Evolutionary conservation across 2,888 invertebrate species (phyloP).

Genomic region (Volucella inflata): DNA sequence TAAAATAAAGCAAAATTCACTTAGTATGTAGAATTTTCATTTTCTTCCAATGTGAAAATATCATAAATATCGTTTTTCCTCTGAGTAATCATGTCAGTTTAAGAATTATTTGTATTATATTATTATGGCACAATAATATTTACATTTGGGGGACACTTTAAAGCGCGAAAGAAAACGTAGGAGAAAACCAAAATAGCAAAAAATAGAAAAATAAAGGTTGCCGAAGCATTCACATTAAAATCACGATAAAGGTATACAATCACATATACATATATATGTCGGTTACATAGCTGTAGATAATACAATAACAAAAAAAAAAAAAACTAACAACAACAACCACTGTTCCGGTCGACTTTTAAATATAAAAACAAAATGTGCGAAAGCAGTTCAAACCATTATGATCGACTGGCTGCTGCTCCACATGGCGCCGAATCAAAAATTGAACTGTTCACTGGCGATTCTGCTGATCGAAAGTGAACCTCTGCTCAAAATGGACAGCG

Average conservation of each 20-base stretch:
- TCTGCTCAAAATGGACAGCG: slow-evolving; percentile 11
- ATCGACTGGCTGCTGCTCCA: slow-evolving; percentile 52
- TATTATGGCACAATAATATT: slow-evolving; percentile 37
- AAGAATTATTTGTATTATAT: slow-evolving; percentile 1
- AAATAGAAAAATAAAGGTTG: slow-evolving; percentile 20
- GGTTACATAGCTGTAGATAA: slow-evolving; percentile 10
- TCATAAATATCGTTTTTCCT: slow-evolving; percentile 12
- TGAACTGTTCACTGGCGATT: slow-evolving; percentile 57
- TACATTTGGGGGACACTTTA: slow-evolving; percentile 40
- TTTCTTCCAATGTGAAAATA: slow-evolving; percentile 16
- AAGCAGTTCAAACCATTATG: slow-evolving; percentile 60
- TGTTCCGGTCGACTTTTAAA: slow-evolving; percentile 39
- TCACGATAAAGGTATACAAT: slow-evolving; percentile 17
- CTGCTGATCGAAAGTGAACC: slow-evolving; percentile 62
- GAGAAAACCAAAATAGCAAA: slow-evolving; percentile 16
- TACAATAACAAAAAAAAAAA: slow-evolving; percentile 16
- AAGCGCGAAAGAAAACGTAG: slow-evolving; percentile 39
- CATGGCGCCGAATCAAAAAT: slow-evolving; percentile 60
- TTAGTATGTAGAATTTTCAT: slow-evolving; percentile 9
- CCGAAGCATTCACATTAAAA: slow-evolving; percentile 26
- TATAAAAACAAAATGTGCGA: slow-evolving; percentile 31
- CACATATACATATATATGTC: slow-evolving; percentile 15
- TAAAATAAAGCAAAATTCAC: slow-evolving; percentile 10
- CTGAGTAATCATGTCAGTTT: neutral
- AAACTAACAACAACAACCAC: neutral